phyloP scores from a whole-genome alignment of 2,113 vertebrate genomes.

The Ceuthmochares aereus region DNA sequence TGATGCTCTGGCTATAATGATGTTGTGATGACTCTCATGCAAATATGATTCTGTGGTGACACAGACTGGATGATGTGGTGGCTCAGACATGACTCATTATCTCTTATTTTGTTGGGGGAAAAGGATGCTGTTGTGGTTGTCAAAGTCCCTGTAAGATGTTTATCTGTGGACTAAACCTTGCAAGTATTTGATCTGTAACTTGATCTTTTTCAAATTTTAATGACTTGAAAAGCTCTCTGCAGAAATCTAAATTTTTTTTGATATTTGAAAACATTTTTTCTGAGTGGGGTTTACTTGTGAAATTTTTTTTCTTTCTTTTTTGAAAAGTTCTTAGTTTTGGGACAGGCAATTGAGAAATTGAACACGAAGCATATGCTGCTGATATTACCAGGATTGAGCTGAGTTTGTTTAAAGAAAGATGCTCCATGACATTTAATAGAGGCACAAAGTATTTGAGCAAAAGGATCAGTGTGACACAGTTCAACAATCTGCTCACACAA shows the following conservation, averaged over 20 bases:
- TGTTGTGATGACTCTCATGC: too few relatives aligned
- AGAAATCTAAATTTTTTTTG: background rate
- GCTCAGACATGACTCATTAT: too few relatives aligned
- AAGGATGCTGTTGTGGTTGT: background rate
- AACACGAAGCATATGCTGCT: background rate
- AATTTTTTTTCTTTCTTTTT: background rate
- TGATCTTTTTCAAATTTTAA: background rate
- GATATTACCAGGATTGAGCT: background rate
- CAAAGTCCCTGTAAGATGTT: background rate
- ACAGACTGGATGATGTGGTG: too few relatives aligned
- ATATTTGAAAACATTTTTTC: background rate
- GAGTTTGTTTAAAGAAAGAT: background rate
- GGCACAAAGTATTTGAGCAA: background rate
- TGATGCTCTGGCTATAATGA: too few relatives aligned
- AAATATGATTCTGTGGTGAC: too few relatives aligned
- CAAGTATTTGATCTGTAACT: background rate
- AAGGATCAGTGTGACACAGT: background rate
- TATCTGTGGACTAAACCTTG: background rate
- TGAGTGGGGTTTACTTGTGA: background rate
- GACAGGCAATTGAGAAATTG: background rate
- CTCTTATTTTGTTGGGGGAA: fast-evolving
- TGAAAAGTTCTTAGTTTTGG: fast-evolving
- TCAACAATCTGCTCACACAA: background rate
- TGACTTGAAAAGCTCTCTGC: background rate
- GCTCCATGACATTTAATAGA: background rate